Base-by-base conservation (phyloP, 2,113 vertebrate species). In the Aspidoscelis tigris region DNA sequence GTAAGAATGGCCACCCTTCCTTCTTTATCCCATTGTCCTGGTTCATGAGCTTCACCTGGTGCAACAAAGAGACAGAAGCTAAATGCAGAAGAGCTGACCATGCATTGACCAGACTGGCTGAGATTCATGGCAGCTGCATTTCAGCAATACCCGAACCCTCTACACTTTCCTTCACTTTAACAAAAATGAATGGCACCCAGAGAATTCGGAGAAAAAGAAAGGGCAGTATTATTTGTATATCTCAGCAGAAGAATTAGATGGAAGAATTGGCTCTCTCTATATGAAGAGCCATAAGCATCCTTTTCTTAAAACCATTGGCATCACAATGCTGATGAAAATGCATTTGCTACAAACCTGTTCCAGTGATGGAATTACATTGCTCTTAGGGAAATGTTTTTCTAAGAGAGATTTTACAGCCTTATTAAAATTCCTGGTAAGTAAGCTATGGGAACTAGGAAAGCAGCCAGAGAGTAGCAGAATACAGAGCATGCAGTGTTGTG, bases 371-470 rank as follows among this genome's bases (percentile, higher is more conserved):
- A 39, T 41, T 50, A 66, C 33, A 65, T 9, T 43, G 7, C 55
- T 75, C 22, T 44, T 74, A 73, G 24, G 24, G 39, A 47, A 82
- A 50, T 74, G 58, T 80, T 79, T 74, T 66, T 79, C 76, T 39
- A 64, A 64, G 69, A 64, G 69, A 79, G 55, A 65, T 79, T 66
- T 84, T 84, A 65, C 44, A 84, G 12, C 43, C 76, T 79, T 65
- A 53, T 84, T 84, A 84, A 39, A n/a, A 84, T 84, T 84, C 69
- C 55, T 66, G 43, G 55, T 84, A 73, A 78, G 76, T 85, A 80
- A 79, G 83, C 70, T 41, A 66, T 26, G 55, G 55, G 61, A 79
- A 80, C 69, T 61, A 85, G 83, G 76, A 85, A 79, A 44, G 70
- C 69, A 74, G 83, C 83, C 83, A 85, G 76, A 80, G 69, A 47